Evolutionary conservation across 1,140 invertebrate genomes (phyloP), one percentile per base, ranked within the genome.

Genomic region (Branchinecta lindahli): DNA sequence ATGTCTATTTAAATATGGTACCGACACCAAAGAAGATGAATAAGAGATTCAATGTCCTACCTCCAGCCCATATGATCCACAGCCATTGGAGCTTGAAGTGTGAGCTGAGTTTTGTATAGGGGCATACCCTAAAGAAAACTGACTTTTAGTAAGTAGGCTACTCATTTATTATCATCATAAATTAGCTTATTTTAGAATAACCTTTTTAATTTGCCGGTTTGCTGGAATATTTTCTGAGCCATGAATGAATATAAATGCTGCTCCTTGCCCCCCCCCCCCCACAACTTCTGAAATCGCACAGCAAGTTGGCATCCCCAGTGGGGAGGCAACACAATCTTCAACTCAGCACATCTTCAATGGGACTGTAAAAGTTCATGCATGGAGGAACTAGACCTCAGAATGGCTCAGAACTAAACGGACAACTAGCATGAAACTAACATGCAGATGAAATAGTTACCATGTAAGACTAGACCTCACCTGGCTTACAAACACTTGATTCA

Each of bases 41-140:
- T 33, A 45, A 45, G 9, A 69, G 68, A 70, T 21, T 20, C 20
- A 70, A 69, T 70, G 8, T 66, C n/a, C 71, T 74, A 80, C 79
- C 76, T 79, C 72, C 10, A 80, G 69, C 68, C 83, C 84, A 33
- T 91, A 78, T 0, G 89, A 88, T 8, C 91, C 91, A 80, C 91
- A 94, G 66, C 91, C 90, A 81, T 94, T 86, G 20, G 86, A 84
- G 67, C 83, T 82, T 9, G 90, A 85, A 68, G 81, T 81, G 75
- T 92, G 88, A 74, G 86, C 85, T 76, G 83, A 82, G 75, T 91
- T 86, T n/a, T 33, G 33, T 33, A 33, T 5, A 33, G 33, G 33
- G 85, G 82, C 68, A 84, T 84, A 45, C 87, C 83, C 70, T 80
- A 79, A 0, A 81, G 78, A 68, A 85, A 88, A 90, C 75, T 6